Percentiles rank a stretch among this genome's conserved stretches.
These are phyloP conservation scores for Sebastes minor DNA, from an alignment of 2,797 vertebrate species.

Conservation along the genomic window DNA sequence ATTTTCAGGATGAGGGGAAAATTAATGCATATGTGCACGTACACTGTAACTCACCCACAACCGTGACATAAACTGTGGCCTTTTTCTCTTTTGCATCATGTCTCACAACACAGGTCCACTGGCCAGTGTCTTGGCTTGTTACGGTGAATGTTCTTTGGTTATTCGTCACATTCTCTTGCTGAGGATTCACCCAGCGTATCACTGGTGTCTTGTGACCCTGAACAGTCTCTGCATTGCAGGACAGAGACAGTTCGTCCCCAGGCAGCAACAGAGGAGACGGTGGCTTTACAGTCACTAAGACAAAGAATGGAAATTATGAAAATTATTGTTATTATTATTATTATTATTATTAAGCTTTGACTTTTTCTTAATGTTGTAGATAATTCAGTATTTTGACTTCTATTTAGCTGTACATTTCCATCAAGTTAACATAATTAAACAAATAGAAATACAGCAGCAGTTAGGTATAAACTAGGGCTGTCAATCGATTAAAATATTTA, in stretches of 20 bases:
- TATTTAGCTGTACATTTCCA: neutral
- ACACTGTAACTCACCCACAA: slow-evolving; percentile 72
- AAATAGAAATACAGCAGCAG: neutral
- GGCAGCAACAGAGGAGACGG: slow-evolving; percentile 29
- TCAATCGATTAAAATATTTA: no score
- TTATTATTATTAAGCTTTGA: neutral
- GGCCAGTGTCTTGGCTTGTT: slow-evolving; percentile 4
- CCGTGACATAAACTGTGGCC: slow-evolving; percentile 4
- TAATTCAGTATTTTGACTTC: neutral
- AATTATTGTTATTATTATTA: neutral
- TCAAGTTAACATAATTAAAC: neutral
- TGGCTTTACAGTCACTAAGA: slow-evolving; percentile 7
- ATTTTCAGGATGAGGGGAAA: neutral
- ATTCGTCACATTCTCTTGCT: fast-evolving
- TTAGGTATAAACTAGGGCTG: neutral
- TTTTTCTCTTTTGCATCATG: fast-evolving
- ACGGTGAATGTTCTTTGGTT: fast-evolving
- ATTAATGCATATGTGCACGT: neutral
- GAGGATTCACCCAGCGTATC: slow-evolving; percentile 58
- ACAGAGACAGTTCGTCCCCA: neutral
- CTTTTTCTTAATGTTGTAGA: neutral
- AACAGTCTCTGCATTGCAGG: neutral
- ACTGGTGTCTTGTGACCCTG: fast-evolving
- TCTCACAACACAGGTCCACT: slow-evolving; percentile 66
- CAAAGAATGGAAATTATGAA: neutral